Percentiles rank a stretch among this genome's conserved stretches.
These are phyloP conservation scores for Eulithis prunata DNA, from an alignment of 2,888 invertebrate species.

Conservation along the genomic window DNA sequence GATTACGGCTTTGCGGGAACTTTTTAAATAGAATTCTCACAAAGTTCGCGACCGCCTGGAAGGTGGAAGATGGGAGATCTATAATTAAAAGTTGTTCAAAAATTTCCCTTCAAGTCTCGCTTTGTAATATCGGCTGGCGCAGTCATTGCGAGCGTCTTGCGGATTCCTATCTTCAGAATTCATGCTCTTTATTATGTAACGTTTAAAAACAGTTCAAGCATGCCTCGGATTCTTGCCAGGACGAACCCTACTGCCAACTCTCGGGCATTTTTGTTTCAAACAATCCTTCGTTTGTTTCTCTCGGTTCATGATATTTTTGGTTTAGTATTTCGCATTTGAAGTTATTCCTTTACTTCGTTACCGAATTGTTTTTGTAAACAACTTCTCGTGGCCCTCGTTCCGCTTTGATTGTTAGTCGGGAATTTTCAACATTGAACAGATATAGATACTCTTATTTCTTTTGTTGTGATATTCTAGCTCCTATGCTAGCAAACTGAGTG, in stretches of 20 bases:
- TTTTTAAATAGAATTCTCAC: slow-evolving; percentile 58
- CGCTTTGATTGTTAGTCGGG: slow-evolving; percentile 41
- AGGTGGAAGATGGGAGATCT: slow-evolving; percentile 54
- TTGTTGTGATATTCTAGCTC: slow-evolving; percentile 22
- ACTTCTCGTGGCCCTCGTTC: slow-evolving; percentile 50
- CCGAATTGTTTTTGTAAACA: slow-evolving; percentile 68
- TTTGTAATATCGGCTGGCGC: slow-evolving; percentile 39
- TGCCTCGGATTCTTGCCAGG: slow-evolving; percentile 59
- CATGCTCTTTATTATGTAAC: slow-evolving; percentile 45
- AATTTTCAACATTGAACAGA: slow-evolving; percentile 40
- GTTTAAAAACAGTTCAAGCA: slow-evolving; percentile 56
- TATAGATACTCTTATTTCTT: slow-evolving; percentile 40
- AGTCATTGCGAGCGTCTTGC: slow-evolving; percentile 39
- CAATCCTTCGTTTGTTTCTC: slow-evolving; percentile 65
- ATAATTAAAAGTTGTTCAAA: slow-evolving; percentile 59
- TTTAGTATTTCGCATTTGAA: slow-evolving; percentile 59
- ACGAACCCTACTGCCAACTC: slow-evolving; percentile 49
- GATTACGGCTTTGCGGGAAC: slow-evolving; percentile 52
- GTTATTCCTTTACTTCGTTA: slow-evolving; percentile 67
- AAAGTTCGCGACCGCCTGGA: slow-evolving; percentile 50
- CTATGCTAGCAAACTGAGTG: not conserved
- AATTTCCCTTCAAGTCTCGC: slow-evolving; percentile 43
- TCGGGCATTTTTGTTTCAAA: slow-evolving; percentile 61
- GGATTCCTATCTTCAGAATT: slow-evolving; percentile 37
- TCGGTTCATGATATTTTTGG: slow-evolving; percentile 68